Evolutionary conservation across 2,797 vertebrate species (phyloP).

Genomic region (Paratrypauchen microcephalus): DNA sequence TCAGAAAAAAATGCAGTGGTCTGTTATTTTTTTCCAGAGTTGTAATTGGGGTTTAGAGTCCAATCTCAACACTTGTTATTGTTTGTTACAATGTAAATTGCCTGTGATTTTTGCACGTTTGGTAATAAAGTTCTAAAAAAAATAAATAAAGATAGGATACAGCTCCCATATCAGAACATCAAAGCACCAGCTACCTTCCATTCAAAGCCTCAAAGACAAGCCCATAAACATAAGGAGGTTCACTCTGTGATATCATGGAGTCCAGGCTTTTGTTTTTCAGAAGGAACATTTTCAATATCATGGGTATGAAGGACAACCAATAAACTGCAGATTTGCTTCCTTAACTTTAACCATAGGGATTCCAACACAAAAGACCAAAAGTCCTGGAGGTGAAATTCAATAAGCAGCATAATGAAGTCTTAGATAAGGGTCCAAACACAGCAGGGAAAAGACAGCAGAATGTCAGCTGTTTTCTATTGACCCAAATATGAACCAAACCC

Average conservation of each 20-base stretch:
- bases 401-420: slow-evolving; percentile 6
- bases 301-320: slow-evolving; percentile 24
- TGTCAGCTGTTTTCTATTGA: slow-evolving; percentile 21
- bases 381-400: slow-evolving; percentile 17
- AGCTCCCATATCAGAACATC: background rate
- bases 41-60: too few relatives aligned
- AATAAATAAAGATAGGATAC: background rate
- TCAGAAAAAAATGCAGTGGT: too few relatives aligned
- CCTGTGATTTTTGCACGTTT: too few relatives aligned
- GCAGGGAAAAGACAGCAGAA: slow-evolving; percentile 5
- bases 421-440: background rate
- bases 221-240: slow-evolving; percentile 26
- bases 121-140: too few relatives aligned
- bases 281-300: slow-evolving; percentile 18
- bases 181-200: background rate
- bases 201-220: slow-evolving; percentile 22
- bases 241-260: slow-evolving; percentile 16
- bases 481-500: slow-evolving; percentile 14
- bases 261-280: slow-evolving; percentile 2
- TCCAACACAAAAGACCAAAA: slow-evolving; percentile 10
- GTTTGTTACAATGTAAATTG: too few relatives aligned
- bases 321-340: slow-evolving; percentile 41
- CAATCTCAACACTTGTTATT: too few relatives aligned
- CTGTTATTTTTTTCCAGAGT: too few relatives aligned
- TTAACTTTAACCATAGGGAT: slow-evolving; percentile 2